These are phyloP conservation scores for Tangara arthus DNA, from an alignment of 2,797 vertebrate species.

Conservation along the genomic window DNA sequence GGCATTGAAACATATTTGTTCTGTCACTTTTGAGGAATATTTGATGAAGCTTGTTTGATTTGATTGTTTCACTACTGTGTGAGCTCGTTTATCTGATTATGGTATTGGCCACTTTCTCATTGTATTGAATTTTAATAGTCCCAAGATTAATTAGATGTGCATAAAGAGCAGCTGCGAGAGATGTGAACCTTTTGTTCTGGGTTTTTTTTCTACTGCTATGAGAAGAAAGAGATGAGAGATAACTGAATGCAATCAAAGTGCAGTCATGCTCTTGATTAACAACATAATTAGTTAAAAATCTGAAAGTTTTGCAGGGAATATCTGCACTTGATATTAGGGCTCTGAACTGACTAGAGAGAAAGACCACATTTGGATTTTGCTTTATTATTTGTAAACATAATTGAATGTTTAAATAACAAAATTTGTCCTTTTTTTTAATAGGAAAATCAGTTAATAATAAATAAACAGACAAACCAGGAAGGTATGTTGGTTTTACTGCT, in stretches of 20 bases:
- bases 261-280: slow-evolving; percentile 39
- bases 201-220: neutral
- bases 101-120: slow-evolving; percentile 32
- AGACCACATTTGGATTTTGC: neutral
- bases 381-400: neutral
- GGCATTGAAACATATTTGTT: slow-evolving; percentile 26
- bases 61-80: slow-evolving; percentile 29
- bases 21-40: slow-evolving; percentile 41
- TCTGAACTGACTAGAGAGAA: neutral
- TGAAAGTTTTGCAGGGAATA: neutral
- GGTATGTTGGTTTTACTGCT: neutral
- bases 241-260: slow-evolving; percentile 2
- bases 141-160: slow-evolving; percentile 38
- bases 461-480: neutral
- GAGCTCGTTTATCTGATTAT: slow-evolving; percentile 38
- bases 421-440: neutral
- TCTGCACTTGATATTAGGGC: neutral
- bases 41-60: slow-evolving; percentile 55
- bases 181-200: slow-evolving; percentile 18
- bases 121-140: slow-evolving; percentile 47
- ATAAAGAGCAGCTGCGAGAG: neutral
- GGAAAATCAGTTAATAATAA: neutral
- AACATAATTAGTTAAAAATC: slow-evolving; percentile 8
- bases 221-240: slow-evolving; percentile 11
- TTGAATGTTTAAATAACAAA: neutral